A percentile compares a stretch with the other conserved stretches of the same genome.
These are phyloP conservation scores for Tuta absoluta DNA, from an alignment of 2,888 invertebrate genomes.

Conservation along the genomic window DNA sequence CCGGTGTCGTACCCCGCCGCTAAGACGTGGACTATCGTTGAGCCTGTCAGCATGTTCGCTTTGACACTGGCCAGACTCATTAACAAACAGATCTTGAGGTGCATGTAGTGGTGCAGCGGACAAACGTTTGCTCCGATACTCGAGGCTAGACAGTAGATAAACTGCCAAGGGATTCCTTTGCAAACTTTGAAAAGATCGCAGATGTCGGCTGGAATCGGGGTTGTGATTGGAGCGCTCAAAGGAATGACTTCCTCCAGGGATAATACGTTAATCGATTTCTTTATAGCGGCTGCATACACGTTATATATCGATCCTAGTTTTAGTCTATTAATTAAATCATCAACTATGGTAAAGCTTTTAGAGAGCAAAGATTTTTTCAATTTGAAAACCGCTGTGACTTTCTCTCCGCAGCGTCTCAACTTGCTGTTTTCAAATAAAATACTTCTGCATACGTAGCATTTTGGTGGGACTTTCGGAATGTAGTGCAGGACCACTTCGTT, in stretches of 20 bases:
- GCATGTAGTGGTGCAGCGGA: slow-evolving; percentile 69
- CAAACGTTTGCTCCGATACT: slow-evolving; percentile 62
- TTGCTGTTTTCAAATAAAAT: slow-evolving; percentile 68
- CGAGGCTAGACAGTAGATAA: slow-evolving; percentile 70
- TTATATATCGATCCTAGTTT: slow-evolving; percentile 54
- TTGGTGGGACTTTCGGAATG: slow-evolving; percentile 66
- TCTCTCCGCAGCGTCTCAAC: slow-evolving; percentile 66
- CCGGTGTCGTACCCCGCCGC: slow-evolving; percentile 61
- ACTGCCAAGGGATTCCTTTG: slow-evolving; percentile 63
- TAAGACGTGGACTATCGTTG: slow-evolving; percentile 63
- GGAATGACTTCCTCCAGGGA: slow-evolving; percentile 54
- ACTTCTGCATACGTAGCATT: slow-evolving; percentile 63
- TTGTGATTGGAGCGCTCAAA: slow-evolving; percentile 51
- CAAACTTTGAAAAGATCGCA: slow-evolving; percentile 55
- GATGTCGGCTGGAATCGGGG: slow-evolving; percentile 54
- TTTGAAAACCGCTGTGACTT: slow-evolving; percentile 57
- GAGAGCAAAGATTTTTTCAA: slow-evolving; percentile 44
- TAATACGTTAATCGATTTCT: slow-evolving; percentile 56
- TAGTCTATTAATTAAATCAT: slow-evolving; percentile 61
- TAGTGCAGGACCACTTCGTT: slow-evolving; percentile 64
- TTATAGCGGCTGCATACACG: slow-evolving; percentile 52
- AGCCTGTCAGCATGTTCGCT: slow-evolving; percentile 52
- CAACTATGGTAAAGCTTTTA: slow-evolving; percentile 53
- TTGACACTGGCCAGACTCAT: slow-evolving; percentile 68
- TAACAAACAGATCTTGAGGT: slow-evolving; percentile 66